Conservation (phyloP, 2,113 vertebrate genomes). For the Salvator merianae region DNA sequence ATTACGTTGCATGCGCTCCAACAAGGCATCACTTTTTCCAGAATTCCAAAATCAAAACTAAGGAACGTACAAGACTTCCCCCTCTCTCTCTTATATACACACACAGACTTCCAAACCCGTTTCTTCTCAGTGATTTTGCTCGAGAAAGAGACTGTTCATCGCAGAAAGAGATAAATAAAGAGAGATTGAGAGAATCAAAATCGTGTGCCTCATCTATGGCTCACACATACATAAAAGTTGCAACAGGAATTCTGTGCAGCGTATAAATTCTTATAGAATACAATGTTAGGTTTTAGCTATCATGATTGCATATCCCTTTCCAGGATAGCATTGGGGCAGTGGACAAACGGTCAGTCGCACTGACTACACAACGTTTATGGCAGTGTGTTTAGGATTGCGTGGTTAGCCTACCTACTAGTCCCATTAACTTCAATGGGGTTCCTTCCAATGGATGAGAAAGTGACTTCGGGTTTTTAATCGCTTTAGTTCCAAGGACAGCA, state of each 20-base stretch:
- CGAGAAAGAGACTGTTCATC: neutral
- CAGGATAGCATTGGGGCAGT: no score
- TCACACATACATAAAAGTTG: neutral
- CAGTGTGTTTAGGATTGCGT: neutral
- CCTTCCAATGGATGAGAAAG: neutral
- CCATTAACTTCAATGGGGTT: neutral
- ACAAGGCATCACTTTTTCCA: neutral
- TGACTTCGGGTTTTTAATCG: neutral
- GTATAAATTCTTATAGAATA: neutral
- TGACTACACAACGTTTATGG: no score
- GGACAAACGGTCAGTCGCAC: no score
- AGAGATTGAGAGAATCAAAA: neutral
- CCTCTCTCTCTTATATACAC: neutral
- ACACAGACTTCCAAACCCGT: neutral
- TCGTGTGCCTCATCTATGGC: neutral
- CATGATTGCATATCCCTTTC: neutral
- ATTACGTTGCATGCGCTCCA: constrained; percentile 11
- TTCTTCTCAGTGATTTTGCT: neutral
- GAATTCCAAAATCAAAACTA: neutral
- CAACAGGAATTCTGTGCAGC: neutral
- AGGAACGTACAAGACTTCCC: no score
- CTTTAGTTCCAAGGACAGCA: neutral
- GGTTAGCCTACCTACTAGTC: neutral
- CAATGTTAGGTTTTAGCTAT: neutral
- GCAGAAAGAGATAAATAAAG: neutral